phyloP scores from a whole-genome alignment of 2,797 vertebrate genomes.

The Toxotes lorentzi region DNA sequence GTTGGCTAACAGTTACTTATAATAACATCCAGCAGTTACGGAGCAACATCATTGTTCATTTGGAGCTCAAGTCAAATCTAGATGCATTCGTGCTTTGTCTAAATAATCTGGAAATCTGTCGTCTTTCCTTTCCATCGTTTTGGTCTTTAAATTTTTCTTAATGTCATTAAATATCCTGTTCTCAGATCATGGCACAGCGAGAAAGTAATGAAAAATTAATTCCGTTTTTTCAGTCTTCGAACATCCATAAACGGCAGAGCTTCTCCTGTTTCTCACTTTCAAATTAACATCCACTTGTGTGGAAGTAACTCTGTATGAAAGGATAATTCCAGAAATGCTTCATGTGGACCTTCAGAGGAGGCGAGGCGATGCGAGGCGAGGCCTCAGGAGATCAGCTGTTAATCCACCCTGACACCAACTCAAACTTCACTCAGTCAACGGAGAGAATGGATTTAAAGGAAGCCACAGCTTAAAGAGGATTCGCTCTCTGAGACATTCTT shows the following conservation, averaged over 20 bases:
- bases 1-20: too few species aligned
- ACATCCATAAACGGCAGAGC: background rate
- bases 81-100: background rate
- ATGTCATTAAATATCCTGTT: background rate
- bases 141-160: background rate
- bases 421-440: constrained; percentile 19
- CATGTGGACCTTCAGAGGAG: constrained; percentile 12
- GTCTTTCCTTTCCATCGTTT: background rate
- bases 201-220: background rate
- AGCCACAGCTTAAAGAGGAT: constrained; percentile 35
- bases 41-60: too few species aligned
- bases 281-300: background rate
- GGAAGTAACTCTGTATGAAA: constrained; percentile 9
- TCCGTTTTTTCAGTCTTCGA: background rate
- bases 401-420: constrained; percentile 55
- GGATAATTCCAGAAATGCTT: constrained; percentile 2
- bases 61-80: too few species aligned
- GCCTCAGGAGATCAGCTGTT: constrained; percentile 51
- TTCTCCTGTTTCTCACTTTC: background rate
- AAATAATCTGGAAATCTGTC: background rate
- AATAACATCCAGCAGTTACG: too few species aligned
- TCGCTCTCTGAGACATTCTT: constrained; percentile 30
- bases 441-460: constrained; percentile 46
- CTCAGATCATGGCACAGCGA: background rate
- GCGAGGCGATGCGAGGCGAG: constrained; percentile 6